These are phyloP conservation scores for Timema cristinae DNA, from an alignment of 2,888 invertebrate genomes.

Conservation along the genomic window DNA sequence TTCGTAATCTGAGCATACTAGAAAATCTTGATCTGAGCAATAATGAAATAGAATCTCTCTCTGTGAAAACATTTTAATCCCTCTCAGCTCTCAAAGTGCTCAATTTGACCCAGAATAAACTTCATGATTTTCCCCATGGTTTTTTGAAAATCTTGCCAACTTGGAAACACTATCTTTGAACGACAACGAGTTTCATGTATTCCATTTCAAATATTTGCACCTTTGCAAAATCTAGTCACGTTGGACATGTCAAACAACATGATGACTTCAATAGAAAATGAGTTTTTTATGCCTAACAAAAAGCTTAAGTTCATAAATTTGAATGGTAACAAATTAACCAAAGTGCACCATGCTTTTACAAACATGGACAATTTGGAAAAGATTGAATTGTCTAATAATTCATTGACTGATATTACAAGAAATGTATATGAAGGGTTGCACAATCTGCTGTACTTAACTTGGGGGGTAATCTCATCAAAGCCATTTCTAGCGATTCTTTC, in stretches of 20 bases:
- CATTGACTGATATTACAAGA: conserved; percentile 31
- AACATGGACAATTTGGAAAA: conserved; percentile 52
- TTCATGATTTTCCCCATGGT: conserved; percentile 51
- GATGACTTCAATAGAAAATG: conserved; percentile 69
- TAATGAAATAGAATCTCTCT: conserved; percentile 51
- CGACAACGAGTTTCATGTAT: conserved; percentile 51
- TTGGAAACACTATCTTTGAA: conserved; percentile 67
- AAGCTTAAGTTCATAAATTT: conserved; percentile 60
- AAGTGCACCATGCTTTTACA: conserved; percentile 67
- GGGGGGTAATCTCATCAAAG: conserved; percentile 56
- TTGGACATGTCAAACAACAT: conserved; percentile 72
- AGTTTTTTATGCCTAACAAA: conserved; percentile 71
- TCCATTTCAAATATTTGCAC: conserved; percentile 71
- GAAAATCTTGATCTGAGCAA: conserved; percentile 38
- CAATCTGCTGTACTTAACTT: conserved; percentile 55
- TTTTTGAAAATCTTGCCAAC: conserved; percentile 56
- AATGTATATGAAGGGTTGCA: conserved; percentile 38
- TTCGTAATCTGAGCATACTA: conserved; percentile 36
- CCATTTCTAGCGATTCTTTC: conserved; percentile 58
- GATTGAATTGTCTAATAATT: conserved; percentile 37
- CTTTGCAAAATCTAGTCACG: conserved; percentile 57
- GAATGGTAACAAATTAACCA: conserved; percentile 66
- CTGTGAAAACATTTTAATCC: conserved; percentile 40
- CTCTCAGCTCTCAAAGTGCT: conserved; percentile 41
- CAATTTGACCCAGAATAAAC: conserved; percentile 61